A percentile compares a stretch with the other conserved stretches of the same genome.
phyloP scores from a whole-genome alignment of 64 coral and sea anemone genomes.

The Porites australiensis region DNA sequence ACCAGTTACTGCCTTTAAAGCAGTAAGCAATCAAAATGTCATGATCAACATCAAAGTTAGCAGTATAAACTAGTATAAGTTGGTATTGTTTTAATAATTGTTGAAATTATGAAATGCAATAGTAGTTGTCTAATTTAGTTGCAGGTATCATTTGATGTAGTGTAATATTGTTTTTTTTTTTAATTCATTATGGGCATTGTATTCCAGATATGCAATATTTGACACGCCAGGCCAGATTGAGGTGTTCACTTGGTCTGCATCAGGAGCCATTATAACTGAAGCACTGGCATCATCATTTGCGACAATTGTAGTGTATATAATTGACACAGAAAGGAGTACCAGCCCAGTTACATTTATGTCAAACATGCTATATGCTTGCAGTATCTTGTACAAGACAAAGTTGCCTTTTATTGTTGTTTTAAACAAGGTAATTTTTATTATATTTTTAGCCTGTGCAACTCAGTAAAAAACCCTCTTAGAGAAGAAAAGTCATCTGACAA shows the following conservation, averaged over 20 bases:
- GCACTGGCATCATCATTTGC: conserved; percentile 96
- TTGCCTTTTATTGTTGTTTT: conserved; percentile 88
- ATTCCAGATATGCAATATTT: conserved; percentile 89
- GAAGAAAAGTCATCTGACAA: too few relatives aligned
- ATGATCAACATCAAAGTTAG: too few relatives aligned
- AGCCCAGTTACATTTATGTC: conserved; percentile 99
- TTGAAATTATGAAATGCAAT: too few relatives aligned
- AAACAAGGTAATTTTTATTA: conserved; percentile 53
- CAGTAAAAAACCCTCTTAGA: too few relatives aligned
- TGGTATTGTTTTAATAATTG: too few relatives aligned
- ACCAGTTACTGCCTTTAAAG: too few relatives aligned
- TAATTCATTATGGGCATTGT: not conserved
- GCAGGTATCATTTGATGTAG: too few relatives aligned
- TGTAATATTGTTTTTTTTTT: not conserved
- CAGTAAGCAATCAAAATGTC: too few relatives aligned
- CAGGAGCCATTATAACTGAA: conserved; percentile 96
- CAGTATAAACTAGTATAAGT: too few relatives aligned
- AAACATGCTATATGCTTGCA: conserved; percentile 99
- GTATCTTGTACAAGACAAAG: conserved; percentile 98
- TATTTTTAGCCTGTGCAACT: too few relatives aligned
- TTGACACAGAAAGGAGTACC: conserved; percentile 89
- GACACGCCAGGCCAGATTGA: conserved; percentile 99
- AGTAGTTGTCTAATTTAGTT: too few relatives aligned
- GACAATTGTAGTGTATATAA: conserved; percentile 93
- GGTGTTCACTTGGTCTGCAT: conserved; percentile 99